Conservation (phyloP, 2,113 vertebrate genomes). For the Paramormyrops kingsleyae region DNA sequence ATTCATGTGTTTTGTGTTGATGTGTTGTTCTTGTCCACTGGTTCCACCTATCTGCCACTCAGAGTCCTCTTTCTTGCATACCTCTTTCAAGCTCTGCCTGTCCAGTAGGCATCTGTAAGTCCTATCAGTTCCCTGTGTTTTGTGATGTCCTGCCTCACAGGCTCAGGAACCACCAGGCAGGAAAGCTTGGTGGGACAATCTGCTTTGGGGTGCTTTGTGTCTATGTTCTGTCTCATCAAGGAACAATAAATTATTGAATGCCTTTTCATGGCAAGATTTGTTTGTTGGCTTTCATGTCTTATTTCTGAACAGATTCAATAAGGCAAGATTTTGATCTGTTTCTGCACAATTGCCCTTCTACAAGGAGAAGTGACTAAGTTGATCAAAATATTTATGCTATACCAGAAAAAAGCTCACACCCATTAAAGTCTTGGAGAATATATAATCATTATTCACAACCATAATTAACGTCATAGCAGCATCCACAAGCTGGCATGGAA, state of each 20-base stretch:
- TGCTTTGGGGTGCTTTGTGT: neutral
- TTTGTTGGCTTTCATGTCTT: neutral
- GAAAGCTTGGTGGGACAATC: neutral
- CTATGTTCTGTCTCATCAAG: neutral
- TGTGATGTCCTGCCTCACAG: neutral
- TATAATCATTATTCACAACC: slow-evolving; percentile 50
- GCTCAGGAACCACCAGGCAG: neutral
- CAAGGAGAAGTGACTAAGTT: neutral
- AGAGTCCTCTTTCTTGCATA: neutral
- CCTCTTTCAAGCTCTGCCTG: neutral
- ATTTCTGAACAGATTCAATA: neutral
- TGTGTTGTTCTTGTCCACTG: neutral
- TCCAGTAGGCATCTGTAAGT: neutral
- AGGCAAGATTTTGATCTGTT: neutral
- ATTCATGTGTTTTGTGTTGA: neutral
- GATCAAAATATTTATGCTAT: neutral
- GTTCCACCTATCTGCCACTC: neutral
- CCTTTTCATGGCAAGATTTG: neutral
- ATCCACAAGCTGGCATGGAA: neutral
- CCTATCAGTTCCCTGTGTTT: neutral
- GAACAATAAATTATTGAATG: neutral
- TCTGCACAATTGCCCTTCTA: neutral
- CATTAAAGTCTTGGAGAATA: slow-evolving; percentile 39
- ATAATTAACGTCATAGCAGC: slow-evolving; percentile 10
- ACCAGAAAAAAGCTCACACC: neutral